A percentile compares a stretch with the other conserved stretches of the same genome.
phyloP scores from a whole-genome alignment of 2,113 vertebrate genomes.

The Rhea americana region DNA sequence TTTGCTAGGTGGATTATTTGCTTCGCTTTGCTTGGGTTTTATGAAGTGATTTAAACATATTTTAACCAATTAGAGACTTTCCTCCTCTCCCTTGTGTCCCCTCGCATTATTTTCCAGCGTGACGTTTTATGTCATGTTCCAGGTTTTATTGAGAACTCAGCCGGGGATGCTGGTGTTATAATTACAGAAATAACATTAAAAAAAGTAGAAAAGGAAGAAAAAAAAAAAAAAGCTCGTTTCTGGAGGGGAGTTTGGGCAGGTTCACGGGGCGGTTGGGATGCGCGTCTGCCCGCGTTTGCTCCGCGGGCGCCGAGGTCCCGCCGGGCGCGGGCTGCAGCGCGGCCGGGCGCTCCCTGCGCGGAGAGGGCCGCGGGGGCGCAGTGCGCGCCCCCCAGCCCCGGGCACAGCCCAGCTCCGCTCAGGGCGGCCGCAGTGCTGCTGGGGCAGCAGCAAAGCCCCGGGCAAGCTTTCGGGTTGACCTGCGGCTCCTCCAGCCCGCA shows the following conservation, averaged over 20 bases:
- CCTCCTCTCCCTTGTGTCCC: conserved; percentile 57
- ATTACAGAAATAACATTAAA: conserved; percentile 25
- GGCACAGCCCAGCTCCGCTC: neutral
- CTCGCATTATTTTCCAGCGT: conserved; percentile 38
- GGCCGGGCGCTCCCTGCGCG: neutral
- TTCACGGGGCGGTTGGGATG: neutral
- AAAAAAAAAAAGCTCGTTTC: neutral
- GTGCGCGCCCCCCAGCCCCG: neutral
- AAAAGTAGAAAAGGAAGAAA: neutral
- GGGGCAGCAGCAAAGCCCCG: neutral
- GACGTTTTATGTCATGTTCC: conserved; percentile 50
- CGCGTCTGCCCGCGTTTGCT: neutral
- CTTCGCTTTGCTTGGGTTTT: conserved; percentile 58
- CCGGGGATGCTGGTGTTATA: conserved; percentile 12
- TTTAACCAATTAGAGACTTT: conserved; percentile 66
- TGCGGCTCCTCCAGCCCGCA: accelerated
- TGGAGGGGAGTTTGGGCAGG: neutral
- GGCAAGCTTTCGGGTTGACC: neutral
- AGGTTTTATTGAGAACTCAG: conserved; percentile 47
- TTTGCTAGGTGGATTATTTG: conserved; percentile 62
- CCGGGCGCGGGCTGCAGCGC: neutral
- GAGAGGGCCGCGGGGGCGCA: neutral
- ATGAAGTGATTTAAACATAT: conserved; percentile 68
- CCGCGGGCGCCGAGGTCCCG: neutral
- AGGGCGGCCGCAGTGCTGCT: neutral